Percentiles rank a stretch among this genome's conserved stretches.
phyloP scores from a whole-genome alignment of 2,797 vertebrate species.

The Astyanax mexicanus region DNA sequence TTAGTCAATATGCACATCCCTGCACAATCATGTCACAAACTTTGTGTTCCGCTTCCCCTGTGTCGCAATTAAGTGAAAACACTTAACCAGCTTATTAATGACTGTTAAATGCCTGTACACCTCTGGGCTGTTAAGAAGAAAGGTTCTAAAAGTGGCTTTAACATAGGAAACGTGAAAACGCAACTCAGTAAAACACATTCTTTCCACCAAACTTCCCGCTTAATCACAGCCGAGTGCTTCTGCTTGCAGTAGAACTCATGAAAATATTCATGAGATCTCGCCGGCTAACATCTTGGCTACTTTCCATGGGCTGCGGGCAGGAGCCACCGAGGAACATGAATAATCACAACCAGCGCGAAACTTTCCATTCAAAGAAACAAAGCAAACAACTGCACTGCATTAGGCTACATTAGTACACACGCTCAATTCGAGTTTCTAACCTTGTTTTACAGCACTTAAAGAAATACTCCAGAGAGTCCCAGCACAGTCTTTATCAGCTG shows the following conservation, averaged over 20 bases:
- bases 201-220: background rate
- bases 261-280: conserved; percentile 19
- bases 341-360: background rate
- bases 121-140: too few relatives aligned
- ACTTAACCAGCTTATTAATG: background rate
- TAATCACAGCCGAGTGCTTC: background rate
- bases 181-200: background rate
- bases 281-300: conserved; percentile 27
- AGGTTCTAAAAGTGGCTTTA: background rate
- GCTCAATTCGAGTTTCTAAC: background rate
- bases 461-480: background rate
- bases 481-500: too few relatives aligned
- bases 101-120: background rate
- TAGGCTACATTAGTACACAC: background rate
- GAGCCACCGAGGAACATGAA: background rate
- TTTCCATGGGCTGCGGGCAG: conserved; percentile 35
- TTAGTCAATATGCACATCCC: too few relatives aligned
- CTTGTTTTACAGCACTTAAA: background rate
- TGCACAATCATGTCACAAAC: background rate
- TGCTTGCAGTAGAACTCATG: conserved; percentile 5
- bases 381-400: background rate
- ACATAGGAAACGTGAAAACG: background rate
- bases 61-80: background rate
- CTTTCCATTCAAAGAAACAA: conserved; percentile 2
- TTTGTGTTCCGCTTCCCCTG: background rate